These are phyloP conservation scores for Drosophila miranda DNA, from an alignment of 1,140 invertebrate species.

Conservation along the genomic window DNA sequence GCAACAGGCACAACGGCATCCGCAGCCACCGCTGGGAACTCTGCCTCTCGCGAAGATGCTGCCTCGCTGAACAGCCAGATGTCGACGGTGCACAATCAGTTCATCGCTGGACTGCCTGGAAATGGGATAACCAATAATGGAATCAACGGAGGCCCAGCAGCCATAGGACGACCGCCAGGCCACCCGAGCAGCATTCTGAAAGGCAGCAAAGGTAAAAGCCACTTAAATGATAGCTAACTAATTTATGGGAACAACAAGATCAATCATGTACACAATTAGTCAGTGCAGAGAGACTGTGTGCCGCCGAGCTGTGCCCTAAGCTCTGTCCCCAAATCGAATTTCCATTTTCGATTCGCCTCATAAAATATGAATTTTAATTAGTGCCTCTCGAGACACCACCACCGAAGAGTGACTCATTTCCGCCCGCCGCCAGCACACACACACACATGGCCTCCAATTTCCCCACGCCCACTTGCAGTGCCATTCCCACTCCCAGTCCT, in stretches of 20 bases:
- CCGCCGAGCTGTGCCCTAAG: not conserved
- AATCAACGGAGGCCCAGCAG: constrained; percentile 24
- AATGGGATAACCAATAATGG: constrained; percentile 37
- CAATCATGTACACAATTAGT: not conserved
- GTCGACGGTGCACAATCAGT: constrained; percentile 59
- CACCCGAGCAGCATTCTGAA: constrained; percentile 65
- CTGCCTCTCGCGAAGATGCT: constrained; percentile 71
- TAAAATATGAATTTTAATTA: constrained; percentile 56
- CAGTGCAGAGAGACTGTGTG: not conserved
- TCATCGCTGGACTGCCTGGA: constrained; percentile 29
- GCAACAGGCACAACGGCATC: not conserved
- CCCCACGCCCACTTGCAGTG: not conserved
- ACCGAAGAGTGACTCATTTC: constrained; percentile 50
- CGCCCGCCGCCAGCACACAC: constrained; percentile 29
- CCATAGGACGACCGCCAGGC: constrained; percentile 23
- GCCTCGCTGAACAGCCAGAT: constrained; percentile 67
- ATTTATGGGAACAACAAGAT: not conserved
- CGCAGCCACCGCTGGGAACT: constrained; percentile 25
- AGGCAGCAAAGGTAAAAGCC: constrained; percentile 65
- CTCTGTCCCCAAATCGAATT: constrained; percentile 23
- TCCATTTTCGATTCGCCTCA: constrained; percentile 23
- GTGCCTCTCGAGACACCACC: constrained; percentile 8
- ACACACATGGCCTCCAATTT: constrained; percentile 45
- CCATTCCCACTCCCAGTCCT: not conserved
- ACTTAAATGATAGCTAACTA: not conserved